A percentile compares a stretch with the other conserved stretches of the same genome.
phyloP scores from a whole-genome alignment of 2,888 invertebrate species.

The Orthosia gracilis region DNA sequence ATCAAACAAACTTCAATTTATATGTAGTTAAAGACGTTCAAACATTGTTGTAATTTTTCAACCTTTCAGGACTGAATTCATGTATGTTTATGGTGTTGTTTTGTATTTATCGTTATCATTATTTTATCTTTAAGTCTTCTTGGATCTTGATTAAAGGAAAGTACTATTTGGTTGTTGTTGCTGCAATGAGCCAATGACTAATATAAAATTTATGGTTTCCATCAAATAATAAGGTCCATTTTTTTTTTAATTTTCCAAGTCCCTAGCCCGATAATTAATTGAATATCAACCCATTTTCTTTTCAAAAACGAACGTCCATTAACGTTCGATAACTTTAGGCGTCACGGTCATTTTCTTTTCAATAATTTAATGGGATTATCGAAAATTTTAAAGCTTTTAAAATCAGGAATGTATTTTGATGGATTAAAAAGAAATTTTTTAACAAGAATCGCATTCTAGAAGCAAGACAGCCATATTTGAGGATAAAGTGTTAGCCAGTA shows the following conservation, averaged over 20 bases:
- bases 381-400: not conserved
- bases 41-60: not conserved
- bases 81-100: slow-evolving; percentile 17
- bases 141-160: slow-evolving; percentile 21
- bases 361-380: slow-evolving; percentile 17
- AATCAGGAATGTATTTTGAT: not conserved
- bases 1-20: slow-evolving; percentile 47
- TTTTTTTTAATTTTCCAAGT: not conserved
- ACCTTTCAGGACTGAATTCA: not conserved
- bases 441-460: not conserved
- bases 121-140: slow-evolving; percentile 31
- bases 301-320: slow-evolving; percentile 27
- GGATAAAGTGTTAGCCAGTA: not conserved
- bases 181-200: slow-evolving; percentile 1
- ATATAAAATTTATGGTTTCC: not conserved
- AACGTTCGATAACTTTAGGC: slow-evolving; percentile 7
- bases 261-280: not conserved
- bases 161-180: slow-evolving; percentile 15
- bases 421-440: not conserved
- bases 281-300: slow-evolving; percentile 11
- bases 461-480: too few relatives aligned
- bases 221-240: not conserved
- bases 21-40: slow-evolving; percentile 16
- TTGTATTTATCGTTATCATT: slow-evolving; percentile 37
- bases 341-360: slow-evolving; percentile 29